Conservation (phyloP, 2,888 invertebrate genomes). For the Vannuccia rotundouncinata region DNA sequence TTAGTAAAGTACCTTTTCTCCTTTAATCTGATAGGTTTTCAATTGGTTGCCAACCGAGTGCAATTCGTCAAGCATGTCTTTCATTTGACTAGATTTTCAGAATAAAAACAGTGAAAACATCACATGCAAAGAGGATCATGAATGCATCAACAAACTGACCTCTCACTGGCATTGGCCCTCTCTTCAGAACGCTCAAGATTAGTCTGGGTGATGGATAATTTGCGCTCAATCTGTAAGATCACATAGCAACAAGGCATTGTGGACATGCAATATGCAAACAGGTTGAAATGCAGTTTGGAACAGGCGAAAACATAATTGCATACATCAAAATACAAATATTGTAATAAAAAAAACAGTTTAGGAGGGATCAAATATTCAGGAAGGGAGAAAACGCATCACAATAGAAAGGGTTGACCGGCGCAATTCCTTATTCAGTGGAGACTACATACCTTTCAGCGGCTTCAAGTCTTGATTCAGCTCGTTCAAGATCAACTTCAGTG, state of each 20-base stretch:
- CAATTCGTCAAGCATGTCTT: background rate
- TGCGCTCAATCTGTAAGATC: no score
- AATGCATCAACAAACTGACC: no score
- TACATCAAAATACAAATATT: no score
- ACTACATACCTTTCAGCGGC: constrained; percentile 35
- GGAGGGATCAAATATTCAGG: no score
- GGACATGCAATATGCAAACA: no score
- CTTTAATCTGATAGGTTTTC: background rate
- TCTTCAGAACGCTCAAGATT: constrained; percentile 34
- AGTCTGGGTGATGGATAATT: constrained; percentile 31
- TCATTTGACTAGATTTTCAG: background rate
- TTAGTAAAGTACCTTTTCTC: constrained; percentile 8
- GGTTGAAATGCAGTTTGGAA: no score
- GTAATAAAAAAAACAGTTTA: no score
- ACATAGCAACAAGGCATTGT: no score
- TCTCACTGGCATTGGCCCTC: constrained; percentile 30
- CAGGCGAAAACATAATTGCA: no score
- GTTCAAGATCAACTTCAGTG: constrained; percentile 38
- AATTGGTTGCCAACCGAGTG: background rate
- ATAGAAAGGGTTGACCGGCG: background rate
- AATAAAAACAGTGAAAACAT: no score
- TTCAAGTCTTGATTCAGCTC: constrained; percentile 38
- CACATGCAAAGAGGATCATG: no score
- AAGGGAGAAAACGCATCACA: no score
- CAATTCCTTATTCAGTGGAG: background rate